Evolutionary conservation across 2,888 invertebrate species (phyloP).

Genomic region (Parnassius mnemosyne): DNA sequence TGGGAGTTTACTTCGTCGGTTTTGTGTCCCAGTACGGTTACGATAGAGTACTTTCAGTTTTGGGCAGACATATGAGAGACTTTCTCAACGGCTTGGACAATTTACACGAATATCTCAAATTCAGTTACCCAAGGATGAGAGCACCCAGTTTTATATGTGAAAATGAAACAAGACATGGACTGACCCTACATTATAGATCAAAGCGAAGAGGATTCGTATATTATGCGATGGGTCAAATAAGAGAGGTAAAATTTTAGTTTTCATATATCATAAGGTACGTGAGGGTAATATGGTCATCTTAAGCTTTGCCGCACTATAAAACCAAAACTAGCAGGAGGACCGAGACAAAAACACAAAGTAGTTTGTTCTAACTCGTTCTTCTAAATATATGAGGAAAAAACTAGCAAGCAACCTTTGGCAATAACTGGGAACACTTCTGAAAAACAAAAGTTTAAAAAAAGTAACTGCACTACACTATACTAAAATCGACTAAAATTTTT

Average conservation of each 20-base stretch:
- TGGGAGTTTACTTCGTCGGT: constrained; percentile 96
- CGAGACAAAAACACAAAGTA: too few relatives aligned
- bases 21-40: constrained; percentile 98
- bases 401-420: too few relatives aligned
- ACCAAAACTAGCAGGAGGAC: too few relatives aligned
- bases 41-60: constrained; percentile 92
- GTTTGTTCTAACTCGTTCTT: too few relatives aligned
- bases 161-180: constrained; percentile 94
- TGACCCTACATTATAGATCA: constrained; percentile 96
- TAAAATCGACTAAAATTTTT: too few relatives aligned
- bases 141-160: constrained; percentile 99
- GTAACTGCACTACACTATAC: too few relatives aligned
- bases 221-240: constrained; percentile 98
- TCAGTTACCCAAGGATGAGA: constrained; percentile 93
- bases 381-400: too few relatives aligned
- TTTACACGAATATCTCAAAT: constrained; percentile 97
- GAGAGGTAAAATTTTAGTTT: constrained; percentile 80
- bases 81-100: constrained; percentile 98
- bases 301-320: too few relatives aligned
- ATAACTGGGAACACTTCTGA: too few relatives aligned
- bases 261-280: too few relatives aligned
- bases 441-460: too few relatives aligned
- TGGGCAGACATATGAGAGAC: constrained; percentile 96
- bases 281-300: too few relatives aligned
- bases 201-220: constrained; percentile 96